Evolutionary conservation across 2,113 vertebrate genomes (phyloP).

Genomic region (Podarcis cretensis): DNA sequence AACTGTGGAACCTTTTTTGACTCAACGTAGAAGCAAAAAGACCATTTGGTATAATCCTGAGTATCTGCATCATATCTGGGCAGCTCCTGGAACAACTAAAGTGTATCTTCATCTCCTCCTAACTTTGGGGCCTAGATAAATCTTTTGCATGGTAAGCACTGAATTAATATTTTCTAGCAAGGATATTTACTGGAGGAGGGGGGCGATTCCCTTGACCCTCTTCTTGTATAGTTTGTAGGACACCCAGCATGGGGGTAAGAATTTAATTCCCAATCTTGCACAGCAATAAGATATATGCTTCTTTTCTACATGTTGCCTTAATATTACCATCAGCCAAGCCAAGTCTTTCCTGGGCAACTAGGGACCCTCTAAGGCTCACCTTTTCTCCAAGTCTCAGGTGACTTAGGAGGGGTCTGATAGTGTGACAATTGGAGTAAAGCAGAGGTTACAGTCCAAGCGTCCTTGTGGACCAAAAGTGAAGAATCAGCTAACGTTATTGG

Average conservation of each 20-base stretch:
- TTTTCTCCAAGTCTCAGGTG: neutral
- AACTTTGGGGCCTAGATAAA: neutral
- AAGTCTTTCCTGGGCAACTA: neutral
- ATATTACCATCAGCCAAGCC: neutral
- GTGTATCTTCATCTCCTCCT: neutral
- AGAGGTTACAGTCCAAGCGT: neutral
- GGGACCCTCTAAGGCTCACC: neutral
- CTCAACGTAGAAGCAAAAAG: neutral
- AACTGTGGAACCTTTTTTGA: neutral
- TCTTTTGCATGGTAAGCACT: neutral
- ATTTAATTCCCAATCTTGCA: neutral
- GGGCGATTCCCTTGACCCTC: neutral
- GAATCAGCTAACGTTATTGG: neutral
- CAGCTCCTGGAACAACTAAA: neutral
- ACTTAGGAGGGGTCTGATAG: neutral
- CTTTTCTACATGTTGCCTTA: neutral
- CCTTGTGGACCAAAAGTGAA: neutral
- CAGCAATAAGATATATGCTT: neutral
- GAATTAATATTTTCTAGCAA: constrained; percentile 1
- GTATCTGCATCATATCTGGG: neutral
- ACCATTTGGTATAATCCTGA: constrained; percentile 20
- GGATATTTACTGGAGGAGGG: neutral
- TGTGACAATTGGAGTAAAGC: neutral
- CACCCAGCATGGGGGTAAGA: neutral
- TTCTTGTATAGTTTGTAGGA: neutral